These are phyloP conservation scores for Smutsia gigantea DNA, from an alignment of 2,797 vertebrate genomes.

Conservation along the genomic window DNA sequence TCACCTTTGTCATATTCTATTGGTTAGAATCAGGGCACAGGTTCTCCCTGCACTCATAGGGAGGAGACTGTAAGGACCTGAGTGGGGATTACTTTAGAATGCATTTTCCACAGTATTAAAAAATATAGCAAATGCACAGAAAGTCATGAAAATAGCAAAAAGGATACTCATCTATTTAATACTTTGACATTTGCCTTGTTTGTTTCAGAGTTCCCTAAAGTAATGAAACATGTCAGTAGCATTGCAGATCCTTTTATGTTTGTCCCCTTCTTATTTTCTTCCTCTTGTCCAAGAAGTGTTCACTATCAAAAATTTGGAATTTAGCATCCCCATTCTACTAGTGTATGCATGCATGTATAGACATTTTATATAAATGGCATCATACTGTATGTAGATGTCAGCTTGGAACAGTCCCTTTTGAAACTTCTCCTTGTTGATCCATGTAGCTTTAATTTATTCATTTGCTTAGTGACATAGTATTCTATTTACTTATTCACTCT, in stretches of 20 bases:
- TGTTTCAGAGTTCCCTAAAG: neutral
- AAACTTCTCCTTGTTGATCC: neutral
- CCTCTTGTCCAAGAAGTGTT: neutral
- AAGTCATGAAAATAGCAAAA: neutral
- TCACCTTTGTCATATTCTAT: neutral
- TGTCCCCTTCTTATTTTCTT: neutral
- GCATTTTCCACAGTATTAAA: neutral
- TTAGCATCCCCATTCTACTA: neutral
- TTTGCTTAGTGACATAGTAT: neutral
- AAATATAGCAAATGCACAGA: conserved; percentile 19
- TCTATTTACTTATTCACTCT: neutral
- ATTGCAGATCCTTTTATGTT: neutral
- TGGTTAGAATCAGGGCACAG: neutral
- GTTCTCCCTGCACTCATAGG: neutral
- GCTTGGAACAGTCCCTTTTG: neutral
- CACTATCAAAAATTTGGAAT: neutral
- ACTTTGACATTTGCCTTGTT: neutral
- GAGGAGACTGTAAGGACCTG: neutral
- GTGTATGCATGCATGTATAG: too few relatives aligned
- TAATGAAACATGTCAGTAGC: neutral
- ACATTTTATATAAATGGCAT: neutral
- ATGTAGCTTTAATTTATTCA: neutral
- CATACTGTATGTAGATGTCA: neutral
- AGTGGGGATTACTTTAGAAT: neutral
- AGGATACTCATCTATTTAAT: neutral